Base-by-base conservation (phyloP, 2,113 vertebrate species). In the Paedocypris sp. region DNA sequence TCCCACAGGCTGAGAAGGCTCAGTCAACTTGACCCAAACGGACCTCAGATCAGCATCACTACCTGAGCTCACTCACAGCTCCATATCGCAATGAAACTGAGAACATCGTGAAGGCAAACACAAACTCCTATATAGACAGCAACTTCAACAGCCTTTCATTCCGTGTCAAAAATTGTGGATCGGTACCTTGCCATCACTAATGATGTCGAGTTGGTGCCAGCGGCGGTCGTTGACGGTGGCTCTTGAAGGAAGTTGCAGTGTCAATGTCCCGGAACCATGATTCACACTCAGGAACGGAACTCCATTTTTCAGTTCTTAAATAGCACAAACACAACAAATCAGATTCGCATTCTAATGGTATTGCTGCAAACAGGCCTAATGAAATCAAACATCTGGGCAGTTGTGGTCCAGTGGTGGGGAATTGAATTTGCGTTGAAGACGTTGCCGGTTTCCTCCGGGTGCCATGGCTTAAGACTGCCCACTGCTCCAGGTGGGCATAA, bases 151-250 rank as follows among this genome's bases (percentile, higher is more conserved):
- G 16, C n/a, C 11, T 57, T 12, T 43, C 2, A 43, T 13, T 4
- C 6, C 5, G 4, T 31, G 38, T 1, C n/a, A 8, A 39, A 10
- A 1, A 31, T 18, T 22, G 18, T 15, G 13, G 5, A 13, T 63
- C 28, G 53, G 5, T 71, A 89, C 91, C 89, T 94, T 90, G 64
- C 88, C 88, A 4, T 91, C 81, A 26, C 72, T 88, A 72, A 79
- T 69, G 71, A 94, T 78, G 68, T 89, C 85, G 6, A 94, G 79
- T 5, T 82, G 88, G 71, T 94, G 91, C 91, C 91, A 94, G 53
- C 73, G 87, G 0, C 79, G 87, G 80, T 91, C 88, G 9, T 82
- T 85, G 57, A 87, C 75, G 12, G 82, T 77, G 69, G 84, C 68
- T 51, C 70, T 74, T 0, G 35, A 53, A 1, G 82, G 79, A 7